These are phyloP conservation scores for Mesoligia furuncula DNA, from an alignment of 2,888 invertebrate species.

Conservation along the genomic window DNA sequence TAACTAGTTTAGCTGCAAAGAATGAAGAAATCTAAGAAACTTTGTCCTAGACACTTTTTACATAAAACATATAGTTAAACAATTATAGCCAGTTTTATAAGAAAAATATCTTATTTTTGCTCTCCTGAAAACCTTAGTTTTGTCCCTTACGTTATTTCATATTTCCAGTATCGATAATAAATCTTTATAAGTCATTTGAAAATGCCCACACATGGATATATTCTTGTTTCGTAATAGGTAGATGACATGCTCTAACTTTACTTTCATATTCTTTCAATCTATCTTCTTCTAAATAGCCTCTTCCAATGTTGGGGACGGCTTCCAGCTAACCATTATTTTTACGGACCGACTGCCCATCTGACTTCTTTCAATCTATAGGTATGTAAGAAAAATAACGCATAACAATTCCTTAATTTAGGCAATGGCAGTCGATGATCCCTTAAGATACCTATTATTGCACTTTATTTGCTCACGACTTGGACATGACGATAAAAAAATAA, in stretches of 20 bases:
- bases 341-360: not conserved
- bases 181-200: not conserved
- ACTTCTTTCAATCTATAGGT: not conserved
- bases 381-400: not conserved
- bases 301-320: not conserved
- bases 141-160: too few relatives aligned
- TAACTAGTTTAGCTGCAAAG: too few relatives aligned
- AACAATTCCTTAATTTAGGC: not conserved
- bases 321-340: not conserved
- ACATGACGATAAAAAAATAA: not conserved
- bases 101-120: too few relatives aligned
- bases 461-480: conserved; percentile 5
- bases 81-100: too few relatives aligned
- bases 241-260: not conserved
- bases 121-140: too few relatives aligned
- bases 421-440: not conserved
- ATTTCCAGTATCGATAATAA: too few relatives aligned
- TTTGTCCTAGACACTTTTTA: too few relatives aligned
- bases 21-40: too few relatives aligned
- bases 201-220: not conserved
- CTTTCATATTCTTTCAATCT: not conserved
- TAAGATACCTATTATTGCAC: not conserved
- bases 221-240: not conserved
- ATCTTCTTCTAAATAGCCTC: not conserved
- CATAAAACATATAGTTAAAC: too few relatives aligned